Percentiles rank a stretch among this genome's conserved stretches.
Evolutionary conservation across 1,140 invertebrate genomes (phyloP).

Genomic region (Heliconius himera): DNA sequence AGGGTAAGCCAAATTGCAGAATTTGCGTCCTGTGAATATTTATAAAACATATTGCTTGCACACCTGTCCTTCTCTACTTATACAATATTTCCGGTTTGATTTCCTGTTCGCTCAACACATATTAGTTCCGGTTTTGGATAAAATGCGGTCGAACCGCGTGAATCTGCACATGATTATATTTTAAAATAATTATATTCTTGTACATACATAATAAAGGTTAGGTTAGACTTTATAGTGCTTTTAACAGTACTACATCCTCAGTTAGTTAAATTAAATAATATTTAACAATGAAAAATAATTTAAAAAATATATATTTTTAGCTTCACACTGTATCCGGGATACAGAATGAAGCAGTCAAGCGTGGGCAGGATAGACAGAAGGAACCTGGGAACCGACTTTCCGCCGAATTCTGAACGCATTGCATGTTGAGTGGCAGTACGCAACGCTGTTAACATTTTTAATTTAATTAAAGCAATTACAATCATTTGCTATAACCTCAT

Average conservation of each 20-base stretch:
- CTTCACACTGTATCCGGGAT: too few species aligned
- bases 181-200: not conserved
- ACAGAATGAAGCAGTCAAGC: too few species aligned
- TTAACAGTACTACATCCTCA: too few species aligned
- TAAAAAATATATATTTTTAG: too few species aligned
- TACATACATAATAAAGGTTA: not conserved
- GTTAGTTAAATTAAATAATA: too few species aligned
- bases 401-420: too few species aligned
- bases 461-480: not conserved
- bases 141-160: constrained; percentile 11
- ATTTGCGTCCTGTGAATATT: not conserved
- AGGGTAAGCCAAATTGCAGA: not conserved
- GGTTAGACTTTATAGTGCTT: not conserved
- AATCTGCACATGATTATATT: not conserved
- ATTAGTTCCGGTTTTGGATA: constrained; percentile 35
- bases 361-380: too few species aligned
- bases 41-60: constrained; percentile 15
- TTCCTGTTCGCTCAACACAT: constrained; percentile 31
- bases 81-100: constrained; percentile 34
- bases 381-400: too few species aligned
- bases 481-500: not conserved
- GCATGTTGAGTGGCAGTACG: too few species aligned
- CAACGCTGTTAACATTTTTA: not conserved
- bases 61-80: constrained; percentile 33
- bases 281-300: too few species aligned